These are phyloP conservation scores for Agrochola macilenta DNA, from an alignment of 2,888 invertebrate genomes.

Conservation along the genomic window DNA sequence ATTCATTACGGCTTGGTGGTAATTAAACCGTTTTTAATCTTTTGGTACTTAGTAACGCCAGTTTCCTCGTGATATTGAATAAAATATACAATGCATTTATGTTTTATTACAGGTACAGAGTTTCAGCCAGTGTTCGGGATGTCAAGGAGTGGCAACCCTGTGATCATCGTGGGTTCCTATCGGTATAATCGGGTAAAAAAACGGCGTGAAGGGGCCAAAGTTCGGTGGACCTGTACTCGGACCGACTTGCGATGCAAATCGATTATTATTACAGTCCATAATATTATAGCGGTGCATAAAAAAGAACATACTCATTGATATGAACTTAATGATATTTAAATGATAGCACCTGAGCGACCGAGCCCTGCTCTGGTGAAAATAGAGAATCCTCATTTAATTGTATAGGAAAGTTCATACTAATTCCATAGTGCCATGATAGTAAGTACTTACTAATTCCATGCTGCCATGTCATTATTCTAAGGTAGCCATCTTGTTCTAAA, in stretches of 20 bases:
- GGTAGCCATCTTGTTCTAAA: too few species aligned
- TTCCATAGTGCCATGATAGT: too few species aligned
- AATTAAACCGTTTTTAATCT: neutral
- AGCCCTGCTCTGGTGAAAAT: too few species aligned
- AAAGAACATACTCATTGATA: constrained; percentile 14
- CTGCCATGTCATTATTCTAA: too few species aligned
- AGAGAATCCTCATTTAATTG: too few species aligned
- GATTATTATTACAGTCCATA: constrained; percentile 9
- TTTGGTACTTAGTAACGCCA: too few species aligned
- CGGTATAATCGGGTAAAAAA: neutral
- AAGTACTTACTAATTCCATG: too few species aligned
- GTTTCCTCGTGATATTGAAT: neutral
- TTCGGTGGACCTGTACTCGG: constrained; percentile 25
- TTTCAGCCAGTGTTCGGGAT: constrained; percentile 32
- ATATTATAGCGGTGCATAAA: constrained; percentile 13
- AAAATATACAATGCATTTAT: neutral
- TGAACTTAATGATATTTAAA: neutral
- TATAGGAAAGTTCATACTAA: too few species aligned
- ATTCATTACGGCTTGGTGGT: neutral
- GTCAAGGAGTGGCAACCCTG: constrained; percentile 14
- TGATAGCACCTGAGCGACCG: neutral
- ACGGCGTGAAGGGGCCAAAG: neutral
- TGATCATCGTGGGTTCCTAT: constrained; percentile 1
- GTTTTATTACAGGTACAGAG: constrained; percentile 12
- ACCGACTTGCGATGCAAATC: constrained; percentile 14